phyloP scores from a whole-genome alignment of 2,888 invertebrate genomes.

The Minunthozetes semirufus region DNA sequence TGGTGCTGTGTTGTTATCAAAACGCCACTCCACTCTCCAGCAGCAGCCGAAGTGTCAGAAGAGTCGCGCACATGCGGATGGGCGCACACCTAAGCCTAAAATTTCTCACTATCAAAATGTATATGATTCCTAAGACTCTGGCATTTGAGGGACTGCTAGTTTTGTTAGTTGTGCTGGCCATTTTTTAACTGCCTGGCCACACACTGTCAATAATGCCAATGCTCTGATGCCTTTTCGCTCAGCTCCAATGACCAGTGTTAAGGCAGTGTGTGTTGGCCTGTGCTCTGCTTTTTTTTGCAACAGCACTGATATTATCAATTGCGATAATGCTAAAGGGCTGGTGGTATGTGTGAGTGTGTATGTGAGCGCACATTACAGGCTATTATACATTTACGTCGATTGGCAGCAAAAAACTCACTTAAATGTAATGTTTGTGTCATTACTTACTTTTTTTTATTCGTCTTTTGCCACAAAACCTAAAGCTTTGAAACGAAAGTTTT shows the following conservation, averaged over 20 bases:
- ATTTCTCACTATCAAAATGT: background rate
- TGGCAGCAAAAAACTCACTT: slow-evolving; percentile 8
- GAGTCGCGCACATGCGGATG: slow-evolving; percentile 2
- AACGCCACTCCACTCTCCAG: background rate
- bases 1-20: slow-evolving; percentile 4
- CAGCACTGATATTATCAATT: slow-evolving; percentile 2
- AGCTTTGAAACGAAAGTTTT: too few relatives aligned
- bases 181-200: background rate
- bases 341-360: too few relatives aligned
- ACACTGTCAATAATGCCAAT: slow-evolving; percentile 5
- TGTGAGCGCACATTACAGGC: background rate
- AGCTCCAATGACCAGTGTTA: too few relatives aligned
- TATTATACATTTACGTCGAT: slow-evolving; percentile 14
- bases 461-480: too few relatives aligned
- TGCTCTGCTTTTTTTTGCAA: too few relatives aligned
- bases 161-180: background rate
- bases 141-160: background rate
- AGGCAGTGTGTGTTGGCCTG: too few relatives aligned
- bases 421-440: slow-evolving; percentile 12
- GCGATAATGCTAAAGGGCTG: background rate
- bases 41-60: background rate
- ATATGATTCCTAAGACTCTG: background rate
- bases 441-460: background rate
- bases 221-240: background rate
- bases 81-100: background rate